Percentiles rank a stretch among this genome's conserved stretches.
Conservation (phyloP, 2,113 vertebrate genomes). For the Fulmarus glacialis region DNA sequence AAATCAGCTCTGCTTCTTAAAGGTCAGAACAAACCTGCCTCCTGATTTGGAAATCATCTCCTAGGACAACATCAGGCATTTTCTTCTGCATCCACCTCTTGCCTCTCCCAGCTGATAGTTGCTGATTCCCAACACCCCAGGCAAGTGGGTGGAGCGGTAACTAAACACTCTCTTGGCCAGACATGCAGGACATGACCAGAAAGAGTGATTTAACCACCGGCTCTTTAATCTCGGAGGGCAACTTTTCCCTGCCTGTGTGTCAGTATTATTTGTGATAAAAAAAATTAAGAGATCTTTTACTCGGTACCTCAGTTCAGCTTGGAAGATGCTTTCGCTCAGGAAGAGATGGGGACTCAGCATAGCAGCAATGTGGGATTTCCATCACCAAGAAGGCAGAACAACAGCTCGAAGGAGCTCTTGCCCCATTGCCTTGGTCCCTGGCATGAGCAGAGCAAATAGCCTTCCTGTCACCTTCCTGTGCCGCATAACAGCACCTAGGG, state of each 20-base stretch:
- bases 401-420: not conserved
- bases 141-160: not conserved
- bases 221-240: not conserved
- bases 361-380: not conserved
- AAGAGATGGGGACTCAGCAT: not conserved
- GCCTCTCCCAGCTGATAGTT: not conserved
- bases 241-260: not conserved
- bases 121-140: not conserved
- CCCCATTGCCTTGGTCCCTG: not conserved
- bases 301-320: not conserved
- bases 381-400: not conserved
- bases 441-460: not conserved
- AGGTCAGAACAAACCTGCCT: slow-evolving; percentile 1
- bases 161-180: not conserved
- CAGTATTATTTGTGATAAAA: not conserved
- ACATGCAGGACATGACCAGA: not conserved
- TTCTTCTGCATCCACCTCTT: not conserved
- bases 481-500: rapidly evolving
- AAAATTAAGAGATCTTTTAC: not conserved
- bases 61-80: not conserved
- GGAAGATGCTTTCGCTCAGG: not conserved
- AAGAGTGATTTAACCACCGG: not conserved
- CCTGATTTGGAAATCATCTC: not conserved
- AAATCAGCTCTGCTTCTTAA: slow-evolving; percentile 5
- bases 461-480: not conserved